Conservation (phyloP, 2,797 vertebrate species). For the Diglossa cyanea region DNA sequence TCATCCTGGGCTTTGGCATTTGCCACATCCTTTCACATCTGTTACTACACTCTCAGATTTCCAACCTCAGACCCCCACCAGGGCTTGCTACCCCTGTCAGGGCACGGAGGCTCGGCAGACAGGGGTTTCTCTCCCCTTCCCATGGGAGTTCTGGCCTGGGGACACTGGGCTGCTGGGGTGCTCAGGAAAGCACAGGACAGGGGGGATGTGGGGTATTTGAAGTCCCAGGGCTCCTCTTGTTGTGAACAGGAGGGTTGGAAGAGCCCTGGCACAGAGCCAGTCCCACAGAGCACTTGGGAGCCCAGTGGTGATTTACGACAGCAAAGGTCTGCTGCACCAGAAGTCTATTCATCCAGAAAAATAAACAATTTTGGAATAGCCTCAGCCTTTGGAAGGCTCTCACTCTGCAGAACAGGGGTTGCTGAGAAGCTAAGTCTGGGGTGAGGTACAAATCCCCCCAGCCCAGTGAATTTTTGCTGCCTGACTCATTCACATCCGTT, state of each 20-base stretch:
- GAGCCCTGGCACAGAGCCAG: neutral
- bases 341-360: neutral
- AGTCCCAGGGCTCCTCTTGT: neutral
- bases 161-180: neutral
- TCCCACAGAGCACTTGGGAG: neutral
- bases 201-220: rapidly evolving
- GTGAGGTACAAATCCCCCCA: neutral
- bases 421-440: neutral
- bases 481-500: neutral
- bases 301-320: neutral
- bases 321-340: neutral
- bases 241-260: neutral
- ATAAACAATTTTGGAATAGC: neutral
- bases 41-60: neutral
- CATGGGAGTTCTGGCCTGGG: rapidly evolving
- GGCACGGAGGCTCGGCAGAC: rapidly evolving
- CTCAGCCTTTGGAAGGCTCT: neutral
- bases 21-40: neutral
- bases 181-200: neutral
- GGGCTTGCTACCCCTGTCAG: neutral
- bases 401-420: neutral
- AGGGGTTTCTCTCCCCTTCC: neutral
- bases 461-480: neutral
- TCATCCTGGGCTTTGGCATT: neutral
- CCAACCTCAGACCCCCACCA: neutral